Conservation (phyloP, 30 jellyfish, hydroid and myxozoan species). For the Clytia hemisphaerica region DNA sequence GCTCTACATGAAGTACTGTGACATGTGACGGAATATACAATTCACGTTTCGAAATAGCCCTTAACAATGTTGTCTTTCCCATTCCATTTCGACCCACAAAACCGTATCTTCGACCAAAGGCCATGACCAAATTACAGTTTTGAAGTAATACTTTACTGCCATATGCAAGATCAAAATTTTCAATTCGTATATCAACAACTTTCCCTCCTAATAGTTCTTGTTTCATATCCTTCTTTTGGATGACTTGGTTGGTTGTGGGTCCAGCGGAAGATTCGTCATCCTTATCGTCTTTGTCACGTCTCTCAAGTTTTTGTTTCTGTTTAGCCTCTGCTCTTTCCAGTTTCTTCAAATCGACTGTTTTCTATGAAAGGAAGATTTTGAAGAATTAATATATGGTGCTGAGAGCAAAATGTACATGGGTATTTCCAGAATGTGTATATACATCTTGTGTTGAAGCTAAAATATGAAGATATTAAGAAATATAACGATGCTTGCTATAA, state of each 20-base stretch:
- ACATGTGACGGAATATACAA: constrained; percentile 74
- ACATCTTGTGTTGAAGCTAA: neutral
- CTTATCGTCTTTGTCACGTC: constrained; percentile 33
- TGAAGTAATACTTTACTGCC: constrained; percentile 86
- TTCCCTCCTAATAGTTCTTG: constrained; percentile 51
- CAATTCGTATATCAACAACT: constrained; percentile 71
- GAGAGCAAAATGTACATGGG: no score
- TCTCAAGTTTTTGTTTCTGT: constrained; percentile 58
- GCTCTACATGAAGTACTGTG: constrained; percentile 90
- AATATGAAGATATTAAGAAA: neutral
- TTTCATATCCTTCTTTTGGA: constrained; percentile 59
- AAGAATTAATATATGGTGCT: no score
- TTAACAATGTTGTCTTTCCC: constrained; percentile 87
- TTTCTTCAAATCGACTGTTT: constrained; percentile 61
- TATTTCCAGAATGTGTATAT: no score
- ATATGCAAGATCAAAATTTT: constrained; percentile 77
- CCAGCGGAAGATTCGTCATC: constrained; percentile 28
- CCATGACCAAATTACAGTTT: constrained; percentile 57
- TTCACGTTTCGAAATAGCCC: constrained; percentile 79
- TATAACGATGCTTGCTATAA: neutral
- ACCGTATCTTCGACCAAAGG: constrained; percentile 92
- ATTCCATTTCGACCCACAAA: constrained; percentile 94
- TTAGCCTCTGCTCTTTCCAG: constrained; percentile 88
- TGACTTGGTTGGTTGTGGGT: constrained; percentile 75
- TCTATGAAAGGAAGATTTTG: constrained; percentile 27